Base-by-base conservation (phyloP, 2,888 invertebrate species). In the Nudaria mundana region DNA sequence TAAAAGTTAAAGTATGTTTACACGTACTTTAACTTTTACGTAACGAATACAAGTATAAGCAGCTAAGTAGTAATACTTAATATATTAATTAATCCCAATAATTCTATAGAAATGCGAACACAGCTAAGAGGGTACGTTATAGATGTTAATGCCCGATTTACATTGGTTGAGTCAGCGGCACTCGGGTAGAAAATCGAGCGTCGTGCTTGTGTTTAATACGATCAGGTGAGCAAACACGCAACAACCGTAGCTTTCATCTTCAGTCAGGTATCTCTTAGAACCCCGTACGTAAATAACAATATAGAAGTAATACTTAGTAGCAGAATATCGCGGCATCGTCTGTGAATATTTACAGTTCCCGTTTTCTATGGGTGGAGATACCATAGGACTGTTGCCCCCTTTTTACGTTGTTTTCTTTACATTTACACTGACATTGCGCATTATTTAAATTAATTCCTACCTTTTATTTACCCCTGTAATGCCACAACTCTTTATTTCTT, bases 161-260 rank as follows among this genome's bases (percentile, higher is more conserved):
- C 80, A 77, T 79, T 72, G 66, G 79, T 75, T 76, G 82, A 85
- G 83, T 76, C 72, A 70, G 77, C 62, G 50, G 73, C 81, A 83
- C 48, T 71, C 68, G 76, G 70, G 77, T 70, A 83, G 83, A 86
- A 87, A 85, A 81, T 81, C 79, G 77, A 79, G 80, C 82, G 66
- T 65, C 77, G 76, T 80, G 83, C 79, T 81, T 80, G 77, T 66
- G 76, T 77, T 82, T 87, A 84, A 86, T 85, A 78, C 82, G 87
- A 86, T 86, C 85, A 85, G 74, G 76, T 83, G 85, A 79, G 81
- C 83, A 84, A 85, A 84, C 79, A 81, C 79, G 78, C 74, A 77
- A 74, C 73, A 69, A 62, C 68, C 66, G 62, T 55, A 63, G 86
- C 87, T 88, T 88, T 88, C 86, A 88, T 88, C 87, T 87, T 82